Percentiles rank a stretch among this genome's conserved stretches.
Evolutionary conservation across 2,113 vertebrate species (phyloP).

Genomic region (Scolopax mira): DNA sequence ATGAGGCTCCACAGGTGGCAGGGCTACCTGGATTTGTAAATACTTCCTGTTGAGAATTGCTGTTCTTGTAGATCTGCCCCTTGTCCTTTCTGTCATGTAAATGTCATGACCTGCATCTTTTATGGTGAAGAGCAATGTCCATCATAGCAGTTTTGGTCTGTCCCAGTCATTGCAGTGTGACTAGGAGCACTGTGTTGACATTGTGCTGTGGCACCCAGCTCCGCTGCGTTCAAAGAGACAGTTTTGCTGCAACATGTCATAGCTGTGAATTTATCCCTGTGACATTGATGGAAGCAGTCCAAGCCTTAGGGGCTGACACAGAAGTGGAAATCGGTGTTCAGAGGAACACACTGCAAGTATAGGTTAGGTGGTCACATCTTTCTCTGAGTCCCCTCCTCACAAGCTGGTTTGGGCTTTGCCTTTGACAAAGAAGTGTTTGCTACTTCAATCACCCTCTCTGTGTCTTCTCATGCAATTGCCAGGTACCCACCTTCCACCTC

Average conservation of each 20-base stretch:
- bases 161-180: neutral
- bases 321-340: neutral
- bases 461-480: neutral
- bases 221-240: neutral
- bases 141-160: neutral
- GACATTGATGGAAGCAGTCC: neutral
- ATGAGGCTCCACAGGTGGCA: neutral
- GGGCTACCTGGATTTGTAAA: neutral
- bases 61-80: neutral
- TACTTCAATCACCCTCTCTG: neutral
- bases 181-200: fast-evolving
- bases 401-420: neutral
- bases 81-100: fast-evolving
- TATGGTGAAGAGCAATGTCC: neutral
- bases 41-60: neutral
- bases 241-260: neutral
- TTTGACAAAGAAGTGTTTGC: neutral
- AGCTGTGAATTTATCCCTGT: neutral
- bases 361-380: neutral
- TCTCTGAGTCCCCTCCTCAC: neutral
- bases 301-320: neutral
- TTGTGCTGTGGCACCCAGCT: neutral
- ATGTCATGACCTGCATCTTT: neutral
- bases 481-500: neutral
- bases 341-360: neutral